These are phyloP conservation scores for Cyphomyrus discorhynchus DNA, from an alignment of 2,113 vertebrate species.

Conservation along the genomic window DNA sequence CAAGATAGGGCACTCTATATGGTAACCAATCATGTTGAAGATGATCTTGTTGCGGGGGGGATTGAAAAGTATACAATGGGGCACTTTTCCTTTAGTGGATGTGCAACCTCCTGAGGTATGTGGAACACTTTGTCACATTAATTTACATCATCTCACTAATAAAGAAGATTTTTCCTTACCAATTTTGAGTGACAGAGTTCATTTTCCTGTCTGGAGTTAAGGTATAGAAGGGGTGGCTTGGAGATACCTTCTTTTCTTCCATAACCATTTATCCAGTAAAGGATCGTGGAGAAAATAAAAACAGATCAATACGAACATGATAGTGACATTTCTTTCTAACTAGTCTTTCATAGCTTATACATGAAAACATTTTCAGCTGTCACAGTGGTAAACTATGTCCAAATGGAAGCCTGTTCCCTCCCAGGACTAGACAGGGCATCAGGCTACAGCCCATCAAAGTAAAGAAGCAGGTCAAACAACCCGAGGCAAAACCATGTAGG, in stretches of 20 bases:
- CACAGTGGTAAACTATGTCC: not conserved
- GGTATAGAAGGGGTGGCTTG: not conserved
- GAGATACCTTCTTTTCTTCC: not conserved
- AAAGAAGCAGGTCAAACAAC: not conserved
- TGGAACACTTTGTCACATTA: not conserved
- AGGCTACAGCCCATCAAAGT: not conserved
- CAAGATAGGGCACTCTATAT: not conserved
- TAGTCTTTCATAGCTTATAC: not conserved
- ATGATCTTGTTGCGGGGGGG: too few species aligned
- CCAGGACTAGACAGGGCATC: not conserved
- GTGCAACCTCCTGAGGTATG: not conserved
- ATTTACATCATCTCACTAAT: not conserved
- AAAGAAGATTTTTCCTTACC: not conserved
- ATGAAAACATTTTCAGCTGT: constrained; percentile 15
- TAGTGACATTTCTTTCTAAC: too few species aligned
- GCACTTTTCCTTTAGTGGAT: too few species aligned
- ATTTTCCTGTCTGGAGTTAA: too few species aligned
- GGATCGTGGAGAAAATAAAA: not conserved
- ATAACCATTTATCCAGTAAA: not conserved
- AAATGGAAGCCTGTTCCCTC: not conserved
- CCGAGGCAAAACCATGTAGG: not conserved
- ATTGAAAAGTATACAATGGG: too few species aligned
- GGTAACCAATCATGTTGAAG: not conserved
- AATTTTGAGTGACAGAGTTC: too few species aligned
- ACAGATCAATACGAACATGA: not conserved